Percentiles rank a stretch among this genome's conserved stretches.
These are phyloP conservation scores for Stichopus chloronotus DNA, from an alignment of 35 echinoderm and acorn worm species.

Conservation along the genomic window DNA sequence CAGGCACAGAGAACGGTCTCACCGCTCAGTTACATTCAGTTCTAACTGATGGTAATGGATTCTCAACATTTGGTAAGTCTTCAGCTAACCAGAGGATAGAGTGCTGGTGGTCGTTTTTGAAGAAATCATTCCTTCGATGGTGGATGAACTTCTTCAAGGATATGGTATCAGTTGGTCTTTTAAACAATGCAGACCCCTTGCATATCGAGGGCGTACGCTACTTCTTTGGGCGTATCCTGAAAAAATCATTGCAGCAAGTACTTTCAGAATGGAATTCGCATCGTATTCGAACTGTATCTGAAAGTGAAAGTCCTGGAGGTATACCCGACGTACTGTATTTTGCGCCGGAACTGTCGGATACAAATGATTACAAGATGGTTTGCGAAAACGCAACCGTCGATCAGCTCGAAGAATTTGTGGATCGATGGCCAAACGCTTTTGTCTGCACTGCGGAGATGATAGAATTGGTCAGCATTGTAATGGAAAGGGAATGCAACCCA, in stretches of 20 bases:
- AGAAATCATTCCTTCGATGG: background rate
- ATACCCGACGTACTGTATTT: slow-evolving; percentile 25
- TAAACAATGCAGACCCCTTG: slow-evolving; percentile 51
- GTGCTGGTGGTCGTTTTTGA: slow-evolving; percentile 59
- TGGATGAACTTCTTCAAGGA: slow-evolving; percentile 67
- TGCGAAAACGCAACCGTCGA: background rate
- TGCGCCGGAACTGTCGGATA: background rate
- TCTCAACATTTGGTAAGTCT: slow-evolving; percentile 58
- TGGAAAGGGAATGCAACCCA: background rate
- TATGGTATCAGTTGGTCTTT: slow-evolving; percentile 37
- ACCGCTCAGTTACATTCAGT: background rate
- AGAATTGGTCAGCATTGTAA: background rate
- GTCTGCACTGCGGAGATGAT: background rate
- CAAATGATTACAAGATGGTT: background rate
- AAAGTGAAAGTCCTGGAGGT: slow-evolving; percentile 49
- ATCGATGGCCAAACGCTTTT: background rate
- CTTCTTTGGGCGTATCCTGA: slow-evolving; percentile 48
- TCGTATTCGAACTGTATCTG: slow-evolving; percentile 42
- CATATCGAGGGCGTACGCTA: slow-evolving; percentile 57
- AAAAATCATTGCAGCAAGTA: slow-evolving; percentile 40
- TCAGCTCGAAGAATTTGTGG: background rate
- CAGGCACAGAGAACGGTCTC: background rate
- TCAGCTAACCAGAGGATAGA: slow-evolving; percentile 64
- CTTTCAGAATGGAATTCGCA: slow-evolving; percentile 45
- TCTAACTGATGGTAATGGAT: slow-evolving; percentile 5